Conservation (phyloP, 2,888 invertebrate species). For the Perdita meconis region DNA sequence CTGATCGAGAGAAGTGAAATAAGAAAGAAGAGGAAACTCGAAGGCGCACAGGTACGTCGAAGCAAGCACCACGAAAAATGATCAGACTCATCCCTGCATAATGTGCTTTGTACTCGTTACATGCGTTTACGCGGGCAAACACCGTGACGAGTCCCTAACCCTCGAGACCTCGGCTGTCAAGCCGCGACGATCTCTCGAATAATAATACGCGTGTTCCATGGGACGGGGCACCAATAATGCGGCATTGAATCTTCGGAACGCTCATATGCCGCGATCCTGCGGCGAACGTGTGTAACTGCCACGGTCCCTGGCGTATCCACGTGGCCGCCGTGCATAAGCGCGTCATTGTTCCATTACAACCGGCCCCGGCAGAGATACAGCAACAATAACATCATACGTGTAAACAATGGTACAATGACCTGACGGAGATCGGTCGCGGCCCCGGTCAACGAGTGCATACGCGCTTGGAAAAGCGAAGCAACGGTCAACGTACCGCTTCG, state of each 20-base stretch:
- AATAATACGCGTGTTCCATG: conserved; percentile 54
- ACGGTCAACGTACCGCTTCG: background rate
- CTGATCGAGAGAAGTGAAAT: too few relatives aligned
- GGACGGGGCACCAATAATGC: conserved; percentile 35
- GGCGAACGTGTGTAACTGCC: conserved; percentile 7
- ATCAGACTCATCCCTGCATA: conserved; percentile 12
- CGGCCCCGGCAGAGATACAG: conserved; percentile 59
- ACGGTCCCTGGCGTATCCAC: conserved; percentile 20
- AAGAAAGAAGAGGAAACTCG: background rate
- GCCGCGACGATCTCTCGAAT: conserved; percentile 63
- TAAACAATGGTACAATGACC: conserved; percentile 72
- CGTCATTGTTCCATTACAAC: conserved; percentile 65
- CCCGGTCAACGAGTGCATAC: conserved; percentile 42
- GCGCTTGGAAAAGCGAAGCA: conserved; percentile 13
- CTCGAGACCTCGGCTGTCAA: conserved; percentile 41
- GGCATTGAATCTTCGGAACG: conserved; percentile 39
- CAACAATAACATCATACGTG: conserved; percentile 68
- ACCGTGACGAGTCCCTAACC: conserved; percentile 5
- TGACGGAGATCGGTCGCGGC: conserved; percentile 20
- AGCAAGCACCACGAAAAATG: background rate
- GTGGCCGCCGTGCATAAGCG: conserved; percentile 51
- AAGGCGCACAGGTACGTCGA: background rate
- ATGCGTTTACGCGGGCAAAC: conserved; percentile 24
- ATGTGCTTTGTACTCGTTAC: conserved; percentile 26
- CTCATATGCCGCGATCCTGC: conserved; percentile 1